Evolutionary conservation across 2,797 vertebrate species (phyloP), one percentile per base, ranked within the genome.

Genomic region (Myotis planiceps): DNA sequence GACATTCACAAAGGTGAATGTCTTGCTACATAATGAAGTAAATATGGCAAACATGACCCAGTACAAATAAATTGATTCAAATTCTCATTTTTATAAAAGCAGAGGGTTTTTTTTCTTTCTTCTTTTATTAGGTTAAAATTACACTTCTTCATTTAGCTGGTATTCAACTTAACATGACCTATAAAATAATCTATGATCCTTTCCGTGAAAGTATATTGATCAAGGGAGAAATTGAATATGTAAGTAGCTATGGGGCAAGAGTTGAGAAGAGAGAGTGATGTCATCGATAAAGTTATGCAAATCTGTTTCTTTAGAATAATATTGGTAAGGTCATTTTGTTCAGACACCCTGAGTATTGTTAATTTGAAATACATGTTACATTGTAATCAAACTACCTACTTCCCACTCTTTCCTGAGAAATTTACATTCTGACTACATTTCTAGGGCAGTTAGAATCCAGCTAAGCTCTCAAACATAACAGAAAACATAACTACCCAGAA

Each of bases 401-500:
- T 96, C 76, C 63, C 90, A 97, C 97, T 97, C 97, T 95, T 85
- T 75, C 51, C 86, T 88, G 53, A 98, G 81, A 94, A 82, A 97
- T 98, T 98, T 98, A 97, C 96, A 98, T 98, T 98, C 98, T 89
- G 80, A 97, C 97, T 97, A 87, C 95, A 95, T 98, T 98, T 96
- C 27, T 81, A 97, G 97, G 97, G 96, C 97, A 98, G 97, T 98
- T 98, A 98, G 96, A 97, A 98, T 97, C 97, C 97, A 98, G 97
- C 98, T 97, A 97, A 98, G 96, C 95, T 97, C 97, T 98, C 97
- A 98, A 97, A 98, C 97, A 97, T 97, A 99, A 98, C 97, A 97
- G 96, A 90, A 98, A 98, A 42, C 42, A 42, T 10, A 10, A 98
- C 97, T 97, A 94, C 97, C 92, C 97, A 98, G 98, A 98, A 99